Conservation (phyloP, 2,113 vertebrate species). For the Hiodon tergisus region DNA sequence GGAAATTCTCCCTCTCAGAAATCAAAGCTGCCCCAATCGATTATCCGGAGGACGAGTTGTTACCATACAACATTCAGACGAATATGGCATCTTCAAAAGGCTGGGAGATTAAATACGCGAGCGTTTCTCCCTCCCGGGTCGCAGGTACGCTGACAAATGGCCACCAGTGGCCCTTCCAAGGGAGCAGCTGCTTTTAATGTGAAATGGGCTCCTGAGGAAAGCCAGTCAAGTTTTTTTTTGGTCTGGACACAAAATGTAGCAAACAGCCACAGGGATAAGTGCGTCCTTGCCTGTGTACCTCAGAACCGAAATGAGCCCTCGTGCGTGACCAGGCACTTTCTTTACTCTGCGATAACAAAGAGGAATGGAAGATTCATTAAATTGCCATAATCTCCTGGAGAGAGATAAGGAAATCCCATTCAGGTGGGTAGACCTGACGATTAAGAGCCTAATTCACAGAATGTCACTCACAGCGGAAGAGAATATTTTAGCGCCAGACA, state of each 20-base stretch:
- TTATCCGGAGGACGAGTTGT: not conserved
- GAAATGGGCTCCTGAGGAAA: not conserved
- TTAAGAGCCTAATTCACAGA: slow-evolving; percentile 30
- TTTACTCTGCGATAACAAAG: slow-evolving; percentile 19
- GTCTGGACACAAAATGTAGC: not conserved
- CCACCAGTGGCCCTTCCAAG: not conserved
- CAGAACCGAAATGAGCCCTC: slow-evolving; percentile 2
- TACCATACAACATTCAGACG: not conserved
- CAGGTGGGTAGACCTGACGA: slow-evolving; percentile 19
- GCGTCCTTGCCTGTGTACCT: not conserved
- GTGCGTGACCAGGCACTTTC: slow-evolving; percentile 17
- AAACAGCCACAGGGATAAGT: not conserved
- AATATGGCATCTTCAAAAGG: not conserved
- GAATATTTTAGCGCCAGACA: slow-evolving; percentile 15
- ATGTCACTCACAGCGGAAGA: slow-evolving; percentile 26
- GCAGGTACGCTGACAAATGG: not conserved
- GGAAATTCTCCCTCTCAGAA: not conserved
- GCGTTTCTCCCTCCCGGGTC: not conserved
- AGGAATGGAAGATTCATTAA: slow-evolving; percentile 22
- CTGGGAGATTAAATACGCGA: not conserved
- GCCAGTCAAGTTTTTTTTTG: not conserved
- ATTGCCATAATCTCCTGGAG: slow-evolving; percentile 14
- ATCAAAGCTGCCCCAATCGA: not conserved
- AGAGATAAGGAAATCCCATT: slow-evolving; percentile 35
- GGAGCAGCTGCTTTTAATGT: not conserved